phyloP scores from a whole-genome alignment of 2,113 vertebrate genomes.

The Tragulus kanchil region DNA sequence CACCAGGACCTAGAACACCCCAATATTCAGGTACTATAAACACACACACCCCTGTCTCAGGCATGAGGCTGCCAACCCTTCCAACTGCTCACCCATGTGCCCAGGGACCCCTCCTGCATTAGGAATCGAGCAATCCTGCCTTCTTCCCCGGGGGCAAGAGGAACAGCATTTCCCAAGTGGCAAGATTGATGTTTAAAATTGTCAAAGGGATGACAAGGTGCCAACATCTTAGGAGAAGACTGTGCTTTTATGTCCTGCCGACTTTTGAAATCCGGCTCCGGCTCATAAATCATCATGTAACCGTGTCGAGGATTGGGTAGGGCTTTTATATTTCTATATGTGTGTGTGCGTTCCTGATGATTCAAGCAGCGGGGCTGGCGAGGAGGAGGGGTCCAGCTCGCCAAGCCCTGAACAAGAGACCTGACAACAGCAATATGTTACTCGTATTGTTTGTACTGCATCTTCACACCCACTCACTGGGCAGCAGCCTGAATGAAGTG shows the following conservation, averaged over 20 bases:
- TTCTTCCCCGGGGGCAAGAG: not conserved
- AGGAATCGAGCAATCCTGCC: not conserved
- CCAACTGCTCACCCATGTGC: not conserved
- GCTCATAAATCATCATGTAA: not conserved
- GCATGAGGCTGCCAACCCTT: rapidly evolving
- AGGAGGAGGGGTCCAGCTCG: not conserved
- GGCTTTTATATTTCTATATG: not conserved
- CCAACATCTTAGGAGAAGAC: not conserved
- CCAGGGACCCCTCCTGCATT: not conserved
- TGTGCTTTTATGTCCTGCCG: constrained; percentile 42
- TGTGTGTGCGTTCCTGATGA: not conserved
- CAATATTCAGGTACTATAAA: not conserved
- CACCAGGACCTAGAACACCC: not conserved
- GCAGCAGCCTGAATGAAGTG: constrained; percentile 75
- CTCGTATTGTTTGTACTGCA: constrained; percentile 45
- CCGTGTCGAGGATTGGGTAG: not conserved
- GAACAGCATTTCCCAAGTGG: not conserved
- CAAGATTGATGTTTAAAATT: not conserved
- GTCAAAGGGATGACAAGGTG: not conserved
- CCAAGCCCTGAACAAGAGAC: constrained; percentile 43
- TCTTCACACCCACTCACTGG: constrained; percentile 74
- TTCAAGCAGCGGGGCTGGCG: not conserved
- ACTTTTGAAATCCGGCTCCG: constrained; percentile 30
- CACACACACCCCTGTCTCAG: rapidly evolving
- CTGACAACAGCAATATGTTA: not conserved